Base-by-base conservation (phyloP, 2,888 invertebrate genomes). In the Drosophila lutescens region DNA sequence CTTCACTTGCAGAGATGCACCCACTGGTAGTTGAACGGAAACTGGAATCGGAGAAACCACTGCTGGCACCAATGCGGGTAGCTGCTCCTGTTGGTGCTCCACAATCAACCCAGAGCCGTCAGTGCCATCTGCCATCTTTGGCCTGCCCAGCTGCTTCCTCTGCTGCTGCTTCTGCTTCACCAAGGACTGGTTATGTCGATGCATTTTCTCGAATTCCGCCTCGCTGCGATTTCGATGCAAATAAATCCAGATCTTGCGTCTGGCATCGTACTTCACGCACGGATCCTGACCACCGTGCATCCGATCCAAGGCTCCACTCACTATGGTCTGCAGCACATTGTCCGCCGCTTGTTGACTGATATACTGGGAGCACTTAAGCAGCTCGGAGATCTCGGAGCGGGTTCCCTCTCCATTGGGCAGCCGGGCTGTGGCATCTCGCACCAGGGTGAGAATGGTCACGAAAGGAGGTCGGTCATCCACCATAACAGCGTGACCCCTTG, bases 181-280 rank as follows among this genome's bases (percentile, higher is more conserved):
- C 71, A 94, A 91, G 34, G 94, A 94, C 89, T 95, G 95, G 63
- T 94, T 93, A 81, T 95, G 95, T 71, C 95, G 95, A 88, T 95
- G 95, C 77, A 95, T 93, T 80, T 94, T 93, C 91, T 95, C 95
- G 74, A 94, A 94, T 80, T 94, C 94, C 47, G 93, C 93, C 80
- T 94, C 94, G 0, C 92, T 92, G 50, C 94, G 92, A 89, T 95
- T 94, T 62, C 98, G 94, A 91, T 98, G 98, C 60, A 98, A 93
- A 91, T 98, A 98, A n/a, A 98, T 97, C 99, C 99, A 99, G 34
- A 97, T 95, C 86, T 98, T 98, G 5, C 97, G 94, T 83, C 97
- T 95, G 1, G 97, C 96, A 91, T 98, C 98, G 90, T 98, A 98
- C 85, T 97, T 96, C 1, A 98, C 98, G 85, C 98, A 97, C 0